phyloP scores from a whole-genome alignment of 1,140 invertebrate genomes.

The Cydia fagiglandana region DNA sequence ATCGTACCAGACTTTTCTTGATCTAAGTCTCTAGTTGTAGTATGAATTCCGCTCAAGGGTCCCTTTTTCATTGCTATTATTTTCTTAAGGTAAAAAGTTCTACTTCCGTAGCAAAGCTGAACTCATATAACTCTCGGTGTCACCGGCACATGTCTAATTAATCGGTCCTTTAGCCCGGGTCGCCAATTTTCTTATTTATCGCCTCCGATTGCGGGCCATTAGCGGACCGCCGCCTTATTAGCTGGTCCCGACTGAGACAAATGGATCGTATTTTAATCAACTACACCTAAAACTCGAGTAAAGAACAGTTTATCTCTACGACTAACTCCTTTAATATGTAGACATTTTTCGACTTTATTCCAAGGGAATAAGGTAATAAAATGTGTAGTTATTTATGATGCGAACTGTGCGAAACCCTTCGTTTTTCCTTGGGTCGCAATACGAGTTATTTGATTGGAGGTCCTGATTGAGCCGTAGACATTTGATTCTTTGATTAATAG shows the following conservation, averaged over 20 bases:
- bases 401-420: neutral
- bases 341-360: neutral
- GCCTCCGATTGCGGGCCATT: conserved; percentile 57
- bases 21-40: no score
- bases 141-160: conserved; percentile 24
- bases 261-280: conserved; percentile 35
- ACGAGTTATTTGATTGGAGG: conserved; percentile 6
- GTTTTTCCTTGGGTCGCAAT: neutral
- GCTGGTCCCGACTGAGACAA: conserved; percentile 41
- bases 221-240: conserved; percentile 47
- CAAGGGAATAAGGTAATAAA: neutral
- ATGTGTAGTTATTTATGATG: neutral
- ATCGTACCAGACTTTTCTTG: no score
- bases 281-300: conserved; percentile 16
- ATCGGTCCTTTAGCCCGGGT: conserved; percentile 38
- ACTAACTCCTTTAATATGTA: neutral
- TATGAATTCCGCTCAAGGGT: neutral
- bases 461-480: neutral
- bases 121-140: conserved; percentile 16
- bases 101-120: neutral
- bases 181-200: conserved; percentile 68
- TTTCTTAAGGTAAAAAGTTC: neutral
- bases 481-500: conserved; percentile 7
- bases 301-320: neutral
- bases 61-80: neutral